Evolutionary conservation across 2,113 vertebrate species (phyloP), one percentile per base, ranked within the genome.

Genomic region (Laticauda laticaudata): DNA sequence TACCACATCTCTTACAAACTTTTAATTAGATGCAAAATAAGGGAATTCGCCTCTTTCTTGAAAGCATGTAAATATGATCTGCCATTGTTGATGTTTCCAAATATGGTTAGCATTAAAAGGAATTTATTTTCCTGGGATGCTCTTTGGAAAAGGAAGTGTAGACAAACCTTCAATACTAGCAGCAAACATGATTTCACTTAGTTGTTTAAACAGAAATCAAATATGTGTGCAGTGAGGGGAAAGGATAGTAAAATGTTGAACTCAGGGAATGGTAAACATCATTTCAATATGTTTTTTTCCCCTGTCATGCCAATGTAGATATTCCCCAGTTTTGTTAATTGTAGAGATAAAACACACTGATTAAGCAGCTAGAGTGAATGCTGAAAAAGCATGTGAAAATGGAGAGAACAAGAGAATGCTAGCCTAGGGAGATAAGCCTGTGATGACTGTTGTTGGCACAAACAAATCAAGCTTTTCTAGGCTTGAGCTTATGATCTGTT

Each of bases 21-120:
- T 98, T 98, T 98, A 98, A 98, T 98, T 98, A 98, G 97, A 97
- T 97, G 96, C 97, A 97, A 97, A 98, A 97, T 97, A 97, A 97
- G 94, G 95, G 86, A 98, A 97, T 95, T 97, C 96, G 96, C 94
- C 96, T 97, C 96, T 97, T 97, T 97, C 95, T 94, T 94, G 96
- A 93, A 95, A 97, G 92, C 91, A 94, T 89, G 94, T 96, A 97
- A 97, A 97, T 87, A 91, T 94, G 96, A 96, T 96, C 96, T 97
- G 93, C 9, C 26, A 96, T 92, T 96, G 95, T 93, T 89, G 90
- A 64, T 93, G 89, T 93, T 93, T 93, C 92, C 92, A 93, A 93
- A 93, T 93, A 93, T 34, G 81, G 75, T 86, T 86, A 64, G 89
- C 92, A 93, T 93, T 96, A 94, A 95, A 93, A 90, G 93, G 93